These are phyloP conservation scores for Cataglyphis rosenhaueri DNA, from an alignment of 2,888 invertebrate genomes.

Conservation along the genomic window DNA sequence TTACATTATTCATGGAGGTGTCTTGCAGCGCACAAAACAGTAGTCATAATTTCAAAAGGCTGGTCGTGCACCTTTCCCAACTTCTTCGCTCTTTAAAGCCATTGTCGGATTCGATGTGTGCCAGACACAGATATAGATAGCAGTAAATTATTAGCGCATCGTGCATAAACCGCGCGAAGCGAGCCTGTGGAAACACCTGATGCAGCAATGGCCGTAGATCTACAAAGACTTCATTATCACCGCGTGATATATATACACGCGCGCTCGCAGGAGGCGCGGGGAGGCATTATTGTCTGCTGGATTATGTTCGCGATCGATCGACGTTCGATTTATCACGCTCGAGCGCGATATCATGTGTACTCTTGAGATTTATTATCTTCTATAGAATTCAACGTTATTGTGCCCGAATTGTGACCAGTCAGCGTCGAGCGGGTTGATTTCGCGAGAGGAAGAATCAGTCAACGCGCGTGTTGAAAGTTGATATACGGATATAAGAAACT, in stretches of 20 bases:
- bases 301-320: conserved; percentile 46
- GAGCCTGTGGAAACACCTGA: conserved; percentile 27
- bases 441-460: conserved; percentile 17
- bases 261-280: neutral
- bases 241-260: conserved; percentile 12
- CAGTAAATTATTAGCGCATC: conserved; percentile 30
- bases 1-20: conserved; percentile 6
- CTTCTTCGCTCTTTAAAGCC: conserved; percentile 1
- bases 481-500: neutral
- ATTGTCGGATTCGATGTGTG: neutral
- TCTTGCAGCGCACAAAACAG: neutral
- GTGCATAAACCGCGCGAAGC: conserved; percentile 26
- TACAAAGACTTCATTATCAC: conserved; percentile 49
- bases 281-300: conserved; percentile 37
- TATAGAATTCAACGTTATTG: conserved; percentile 40
- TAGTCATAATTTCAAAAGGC: neutral
- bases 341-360: conserved; percentile 33
- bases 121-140: conserved; percentile 11
- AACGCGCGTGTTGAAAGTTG: neutral
- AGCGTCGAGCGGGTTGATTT: conserved; percentile 20
- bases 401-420: conserved; percentile 32
- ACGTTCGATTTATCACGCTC: conserved; percentile 39
- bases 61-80: neutral
- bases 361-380: conserved; percentile 53
- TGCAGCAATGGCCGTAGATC: conserved; percentile 27